phyloP scores from a whole-genome alignment of 2,797 vertebrate genomes.

The Falco novaeseelandiae region DNA sequence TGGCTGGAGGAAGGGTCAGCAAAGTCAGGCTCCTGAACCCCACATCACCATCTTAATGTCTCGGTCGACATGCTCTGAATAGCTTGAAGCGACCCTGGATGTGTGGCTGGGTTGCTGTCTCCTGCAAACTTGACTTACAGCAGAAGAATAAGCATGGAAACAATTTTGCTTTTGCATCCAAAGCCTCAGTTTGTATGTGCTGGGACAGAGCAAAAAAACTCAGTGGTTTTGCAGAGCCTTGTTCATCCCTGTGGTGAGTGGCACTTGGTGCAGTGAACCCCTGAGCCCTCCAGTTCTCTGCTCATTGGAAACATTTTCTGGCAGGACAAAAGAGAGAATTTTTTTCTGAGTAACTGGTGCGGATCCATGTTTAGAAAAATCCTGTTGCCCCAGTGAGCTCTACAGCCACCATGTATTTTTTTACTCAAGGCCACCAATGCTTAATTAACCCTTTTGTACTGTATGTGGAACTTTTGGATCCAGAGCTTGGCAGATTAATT shows the following conservation, averaged over 20 bases:
- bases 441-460: neutral
- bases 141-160: neutral
- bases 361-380: neutral
- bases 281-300: neutral
- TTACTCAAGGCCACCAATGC: neutral
- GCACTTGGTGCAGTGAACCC: neutral
- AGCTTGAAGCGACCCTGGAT: neutral
- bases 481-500: neutral
- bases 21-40: neutral
- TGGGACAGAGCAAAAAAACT: neutral
- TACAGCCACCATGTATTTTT: neutral
- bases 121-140: neutral
- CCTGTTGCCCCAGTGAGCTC: neutral
- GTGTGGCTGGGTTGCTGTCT: neutral
- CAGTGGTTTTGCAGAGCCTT: neutral
- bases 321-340: neutral
- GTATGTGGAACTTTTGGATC: neutral
- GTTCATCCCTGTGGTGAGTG: neutral
- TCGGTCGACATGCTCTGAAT: accelerated
- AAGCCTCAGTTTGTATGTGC: neutral
- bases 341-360: neutral
- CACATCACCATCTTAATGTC: neutral
- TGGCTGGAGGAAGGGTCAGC: neutral
- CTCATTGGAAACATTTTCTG: neutral
- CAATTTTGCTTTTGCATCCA: neutral